phyloP scores from a whole-genome alignment of 1,140 invertebrate genomes.

The Cardiocondyla obscurior region DNA sequence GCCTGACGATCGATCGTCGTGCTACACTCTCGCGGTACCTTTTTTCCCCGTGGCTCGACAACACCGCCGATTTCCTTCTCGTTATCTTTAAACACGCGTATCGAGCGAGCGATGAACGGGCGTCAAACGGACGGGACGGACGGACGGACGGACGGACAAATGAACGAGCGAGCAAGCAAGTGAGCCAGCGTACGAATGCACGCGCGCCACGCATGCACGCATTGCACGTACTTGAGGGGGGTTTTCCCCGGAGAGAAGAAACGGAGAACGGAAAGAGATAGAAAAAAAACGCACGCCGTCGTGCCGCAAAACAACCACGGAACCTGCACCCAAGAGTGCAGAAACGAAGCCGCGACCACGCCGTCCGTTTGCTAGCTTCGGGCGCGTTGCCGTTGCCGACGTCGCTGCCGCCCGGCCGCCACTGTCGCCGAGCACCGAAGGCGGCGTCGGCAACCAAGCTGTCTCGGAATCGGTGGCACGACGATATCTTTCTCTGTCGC shows the following conservation, averaged over 20 bases:
- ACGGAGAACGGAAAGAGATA: neutral
- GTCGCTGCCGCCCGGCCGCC: neutral
- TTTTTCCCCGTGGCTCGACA: slow-evolving; percentile 19
- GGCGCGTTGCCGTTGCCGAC: neutral
- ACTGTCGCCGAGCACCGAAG: slow-evolving; percentile 4
- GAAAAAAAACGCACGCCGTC: neutral
- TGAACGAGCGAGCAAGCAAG: no score
- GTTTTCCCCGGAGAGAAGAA: neutral
- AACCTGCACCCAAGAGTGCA: slow-evolving; percentile 16
- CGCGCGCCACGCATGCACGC: slow-evolving; percentile 7
- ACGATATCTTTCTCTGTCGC: neutral
- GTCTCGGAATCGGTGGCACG: neutral
- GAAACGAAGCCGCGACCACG: neutral
- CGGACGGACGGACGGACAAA: neutral
- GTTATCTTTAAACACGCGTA: neutral
- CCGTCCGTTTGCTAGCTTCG: slow-evolving; percentile 12
- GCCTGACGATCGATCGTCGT: neutral
- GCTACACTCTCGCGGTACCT: neutral
- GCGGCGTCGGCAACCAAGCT: neutral
- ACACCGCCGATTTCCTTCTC: slow-evolving; percentile 11
- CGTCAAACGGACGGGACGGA: no score
- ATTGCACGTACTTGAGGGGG: slow-evolving; percentile 11
- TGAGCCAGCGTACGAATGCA: neutral
- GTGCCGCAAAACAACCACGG: no score
- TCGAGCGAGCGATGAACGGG: no score